Evolutionary conservation across 1,140 invertebrate species (phyloP).

Genomic region (Littorina saxatilis): DNA sequence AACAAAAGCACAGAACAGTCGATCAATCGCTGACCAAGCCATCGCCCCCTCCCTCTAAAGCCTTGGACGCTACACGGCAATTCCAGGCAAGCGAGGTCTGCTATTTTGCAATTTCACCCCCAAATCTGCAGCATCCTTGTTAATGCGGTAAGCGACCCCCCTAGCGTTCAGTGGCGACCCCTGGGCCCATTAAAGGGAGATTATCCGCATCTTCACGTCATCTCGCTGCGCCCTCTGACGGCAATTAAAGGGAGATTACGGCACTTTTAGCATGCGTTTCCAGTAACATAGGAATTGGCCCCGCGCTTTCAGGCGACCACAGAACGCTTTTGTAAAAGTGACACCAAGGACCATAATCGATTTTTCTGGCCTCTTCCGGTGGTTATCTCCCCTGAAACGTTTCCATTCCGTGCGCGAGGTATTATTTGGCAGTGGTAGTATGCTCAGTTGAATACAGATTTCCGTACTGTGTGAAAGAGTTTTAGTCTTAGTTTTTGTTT

Average conservation of each 20-base stretch:
- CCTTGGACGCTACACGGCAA: too few species aligned
- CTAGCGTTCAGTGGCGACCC: slow-evolving; percentile 6
- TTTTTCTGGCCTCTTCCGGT: not conserved
- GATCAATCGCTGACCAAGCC: too few species aligned
- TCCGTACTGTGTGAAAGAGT: too few species aligned
- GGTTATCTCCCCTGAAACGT: not conserved
- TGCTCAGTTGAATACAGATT: too few species aligned
- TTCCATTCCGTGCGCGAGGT: too few species aligned
- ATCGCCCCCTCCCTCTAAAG: too few species aligned
- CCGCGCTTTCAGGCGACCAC: not conserved
- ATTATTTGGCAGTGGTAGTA: too few species aligned
- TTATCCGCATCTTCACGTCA: slow-evolving; percentile 28
- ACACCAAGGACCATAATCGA: not conserved
- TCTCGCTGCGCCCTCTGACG: slow-evolving; percentile 20
- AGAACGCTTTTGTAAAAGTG: slow-evolving; percentile 12
- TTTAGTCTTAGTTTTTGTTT: too few species aligned
- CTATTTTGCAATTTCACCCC: not conserved
- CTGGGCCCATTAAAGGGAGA: slow-evolving; percentile 26
- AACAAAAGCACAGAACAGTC: too few species aligned
- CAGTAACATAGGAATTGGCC: not conserved
- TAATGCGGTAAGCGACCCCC: slow-evolving; percentile 15
- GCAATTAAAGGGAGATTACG: slow-evolving; percentile 25
- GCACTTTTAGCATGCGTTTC: not conserved
- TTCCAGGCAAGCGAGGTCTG: too few species aligned
- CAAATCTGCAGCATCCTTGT: not conserved